Evolutionary conservation across 2,797 vertebrate genomes (phyloP).

Genomic region (Discoglossus pictus): DNA sequence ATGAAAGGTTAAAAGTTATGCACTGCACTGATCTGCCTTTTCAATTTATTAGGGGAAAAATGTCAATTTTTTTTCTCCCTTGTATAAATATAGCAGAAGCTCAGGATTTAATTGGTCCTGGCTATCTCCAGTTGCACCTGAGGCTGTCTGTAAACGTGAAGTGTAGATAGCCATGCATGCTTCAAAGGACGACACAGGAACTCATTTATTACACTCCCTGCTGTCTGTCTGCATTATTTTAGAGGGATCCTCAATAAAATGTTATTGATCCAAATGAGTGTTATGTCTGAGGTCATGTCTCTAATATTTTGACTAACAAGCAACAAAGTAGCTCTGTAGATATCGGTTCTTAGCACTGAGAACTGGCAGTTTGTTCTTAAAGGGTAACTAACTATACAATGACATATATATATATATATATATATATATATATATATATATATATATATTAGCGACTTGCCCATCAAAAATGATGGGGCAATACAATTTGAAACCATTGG

Average conservation of each 20-base stretch:
- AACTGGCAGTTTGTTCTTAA: too few species aligned
- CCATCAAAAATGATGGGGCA: too few species aligned
- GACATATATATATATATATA: too few species aligned
- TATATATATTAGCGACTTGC: too few species aligned
- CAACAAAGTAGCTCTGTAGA: slow-evolving; percentile 4
- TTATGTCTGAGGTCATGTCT: neutral
- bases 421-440: too few species aligned
- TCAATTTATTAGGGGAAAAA: slow-evolving; percentile 42
- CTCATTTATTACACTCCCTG: slow-evolving; percentile 43
- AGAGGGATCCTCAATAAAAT: neutral
- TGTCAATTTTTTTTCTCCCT: slow-evolving; percentile 53
- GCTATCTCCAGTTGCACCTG: slow-evolving; percentile 8
- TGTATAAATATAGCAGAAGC: slow-evolving; percentile 49
- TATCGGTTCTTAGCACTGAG: neutral
- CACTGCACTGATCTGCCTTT: slow-evolving; percentile 33
- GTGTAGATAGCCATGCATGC: slow-evolving; percentile 33
- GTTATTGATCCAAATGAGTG: slow-evolving; percentile 1
- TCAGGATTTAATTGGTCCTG: slow-evolving; percentile 49
- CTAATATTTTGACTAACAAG: slow-evolving; percentile 41
- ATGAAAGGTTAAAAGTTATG: slow-evolving; percentile 32
- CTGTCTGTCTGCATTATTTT: slow-evolving; percentile 43
- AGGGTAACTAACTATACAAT: too few species aligned
- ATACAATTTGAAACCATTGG: too few species aligned
- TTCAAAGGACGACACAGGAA: neutral
- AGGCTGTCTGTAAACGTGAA: slow-evolving; percentile 45